Evolutionary conservation across 2,888 invertebrate species (phyloP).

Genomic region (Dasypolia templi): DNA sequence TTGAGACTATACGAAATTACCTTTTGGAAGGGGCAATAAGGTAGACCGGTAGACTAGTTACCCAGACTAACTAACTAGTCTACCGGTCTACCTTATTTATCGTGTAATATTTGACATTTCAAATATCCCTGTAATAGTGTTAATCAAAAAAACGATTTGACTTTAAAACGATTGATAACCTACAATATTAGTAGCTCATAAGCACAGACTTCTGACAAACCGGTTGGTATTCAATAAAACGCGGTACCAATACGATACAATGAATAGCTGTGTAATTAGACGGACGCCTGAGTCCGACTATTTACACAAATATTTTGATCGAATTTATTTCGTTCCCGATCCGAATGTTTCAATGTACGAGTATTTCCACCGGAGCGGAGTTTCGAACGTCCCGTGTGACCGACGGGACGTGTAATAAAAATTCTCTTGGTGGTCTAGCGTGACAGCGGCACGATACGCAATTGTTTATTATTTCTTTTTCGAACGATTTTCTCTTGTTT

Average conservation of each 20-base stretch:
- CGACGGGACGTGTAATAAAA: not conserved
- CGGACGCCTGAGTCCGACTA: too few relatives aligned
- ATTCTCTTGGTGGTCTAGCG: not conserved
- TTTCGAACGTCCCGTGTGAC: not conserved
- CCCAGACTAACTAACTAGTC: too few relatives aligned
- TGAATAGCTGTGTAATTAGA: too few relatives aligned
- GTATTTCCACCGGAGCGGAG: not conserved
- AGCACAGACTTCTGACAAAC: not conserved
- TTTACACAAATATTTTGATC: too few relatives aligned
- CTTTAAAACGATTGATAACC: not conserved
- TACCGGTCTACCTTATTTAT: too few relatives aligned
- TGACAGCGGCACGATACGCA: not conserved
- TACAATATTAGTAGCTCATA: not conserved
- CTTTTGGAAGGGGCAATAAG: not conserved
- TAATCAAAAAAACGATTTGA: too few relatives aligned
- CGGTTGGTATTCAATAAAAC: not conserved
- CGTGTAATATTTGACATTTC: too few relatives aligned
- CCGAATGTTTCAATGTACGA: not conserved
- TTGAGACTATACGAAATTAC: not conserved
- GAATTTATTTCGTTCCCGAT: not conserved
- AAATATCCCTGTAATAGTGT: too few relatives aligned
- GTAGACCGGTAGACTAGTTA: too few relatives aligned
- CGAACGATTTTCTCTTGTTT: not conserved
- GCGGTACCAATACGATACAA: not conserved
- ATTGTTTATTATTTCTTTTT: not conserved